A percentile compares a stretch with the other conserved stretches of the same genome.
Conservation (phyloP, 2,888 invertebrate genomes). For the Drepanosiphum platanoidis region DNA sequence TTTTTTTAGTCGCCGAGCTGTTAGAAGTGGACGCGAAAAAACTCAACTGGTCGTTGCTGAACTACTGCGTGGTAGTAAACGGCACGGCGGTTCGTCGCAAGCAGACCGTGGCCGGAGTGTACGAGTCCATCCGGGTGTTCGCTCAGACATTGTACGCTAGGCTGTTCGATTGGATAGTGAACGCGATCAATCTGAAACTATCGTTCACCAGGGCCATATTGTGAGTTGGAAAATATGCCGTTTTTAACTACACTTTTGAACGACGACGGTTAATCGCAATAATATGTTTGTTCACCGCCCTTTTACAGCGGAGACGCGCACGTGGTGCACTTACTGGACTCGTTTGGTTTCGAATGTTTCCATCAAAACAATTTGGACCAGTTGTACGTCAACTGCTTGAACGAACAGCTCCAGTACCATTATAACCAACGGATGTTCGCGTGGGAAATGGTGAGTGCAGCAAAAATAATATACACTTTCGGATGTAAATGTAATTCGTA, state of each 20-base stretch:
- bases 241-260: too few relatives aligned
- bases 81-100: constrained; percentile 76
- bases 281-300: neutral
- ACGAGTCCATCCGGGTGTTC: constrained; percentile 84
- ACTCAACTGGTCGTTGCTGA: constrained; percentile 84
- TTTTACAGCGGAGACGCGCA: constrained; percentile 81
- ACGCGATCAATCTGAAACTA: constrained; percentile 84
- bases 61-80: constrained; percentile 83
- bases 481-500: too few relatives aligned
- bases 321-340: constrained; percentile 83
- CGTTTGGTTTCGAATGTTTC: constrained; percentile 94
- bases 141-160: constrained; percentile 86
- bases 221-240: constrained; percentile 75
- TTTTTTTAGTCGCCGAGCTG: constrained; percentile 76
- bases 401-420: constrained; percentile 93
- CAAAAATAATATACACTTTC: too few relatives aligned
- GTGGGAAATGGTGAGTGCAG: constrained; percentile 81
- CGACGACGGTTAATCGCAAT: neutral
- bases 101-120: constrained; percentile 83
- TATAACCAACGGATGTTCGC: constrained; percentile 91
- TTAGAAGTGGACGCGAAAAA: constrained; percentile 83
- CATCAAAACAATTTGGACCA: constrained; percentile 87
- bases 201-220: constrained; percentile 85
- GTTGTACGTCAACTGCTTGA: constrained; percentile 86
- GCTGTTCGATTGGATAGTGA: constrained; percentile 89